Conservation (phyloP, 2,113 vertebrate species). For the Tapirus terrestris region DNA sequence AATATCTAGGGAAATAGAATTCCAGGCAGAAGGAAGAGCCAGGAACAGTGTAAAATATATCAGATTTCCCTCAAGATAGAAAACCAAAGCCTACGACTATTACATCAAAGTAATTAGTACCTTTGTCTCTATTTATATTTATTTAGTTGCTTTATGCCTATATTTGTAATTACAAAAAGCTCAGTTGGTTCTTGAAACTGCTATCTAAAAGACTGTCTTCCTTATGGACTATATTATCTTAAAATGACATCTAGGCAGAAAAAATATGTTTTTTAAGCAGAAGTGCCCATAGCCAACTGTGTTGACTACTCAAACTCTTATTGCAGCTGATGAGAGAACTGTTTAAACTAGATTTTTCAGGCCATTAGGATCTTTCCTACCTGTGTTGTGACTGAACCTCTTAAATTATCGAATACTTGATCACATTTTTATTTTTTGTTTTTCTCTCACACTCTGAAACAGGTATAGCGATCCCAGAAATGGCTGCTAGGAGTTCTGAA, state of each 20-base stretch:
- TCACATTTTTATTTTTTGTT: neutral
- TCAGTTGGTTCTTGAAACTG: neutral
- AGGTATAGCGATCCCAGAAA: neutral
- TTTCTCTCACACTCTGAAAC: neutral
- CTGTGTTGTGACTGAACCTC: neutral
- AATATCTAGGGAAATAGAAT: neutral
- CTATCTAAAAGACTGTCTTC: neutral
- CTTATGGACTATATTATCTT: neutral
- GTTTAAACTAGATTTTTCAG: neutral
- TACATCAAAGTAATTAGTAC: neutral
- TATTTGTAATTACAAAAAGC: slow-evolving; percentile 17
- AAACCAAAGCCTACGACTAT: neutral
- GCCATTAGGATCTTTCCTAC: neutral
- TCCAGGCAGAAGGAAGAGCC: neutral
- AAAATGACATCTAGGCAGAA: neutral
- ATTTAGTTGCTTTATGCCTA: neutral
- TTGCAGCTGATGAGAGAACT: neutral
- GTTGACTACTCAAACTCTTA: neutral
- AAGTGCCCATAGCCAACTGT: neutral
- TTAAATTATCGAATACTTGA: neutral
- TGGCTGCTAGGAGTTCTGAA: slow-evolving; percentile 4
- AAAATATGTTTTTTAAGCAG: neutral
- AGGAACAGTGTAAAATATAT: neutral
- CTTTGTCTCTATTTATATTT: neutral
- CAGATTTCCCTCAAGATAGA: neutral